Percentiles rank a stretch among this genome's conserved stretches.
phyloP scores from a whole-genome alignment of 2,888 invertebrate species.

The Drosophila engyochracea region DNA sequence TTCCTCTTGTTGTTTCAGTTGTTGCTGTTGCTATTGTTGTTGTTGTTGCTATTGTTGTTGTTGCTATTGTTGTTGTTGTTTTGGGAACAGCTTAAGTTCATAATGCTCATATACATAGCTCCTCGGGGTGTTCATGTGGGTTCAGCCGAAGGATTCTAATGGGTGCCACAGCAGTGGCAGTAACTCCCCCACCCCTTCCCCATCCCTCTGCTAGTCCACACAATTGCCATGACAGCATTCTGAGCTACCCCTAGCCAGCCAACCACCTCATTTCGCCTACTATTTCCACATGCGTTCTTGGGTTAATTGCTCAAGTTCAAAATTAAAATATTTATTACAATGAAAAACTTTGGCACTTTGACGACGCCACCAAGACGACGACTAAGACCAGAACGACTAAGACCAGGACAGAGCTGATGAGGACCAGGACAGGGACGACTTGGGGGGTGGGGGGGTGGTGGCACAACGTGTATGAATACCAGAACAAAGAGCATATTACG shows the following conservation, averaged over 20 bases:
- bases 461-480: background rate
- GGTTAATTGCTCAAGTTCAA: constrained; percentile 80
- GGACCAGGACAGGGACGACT: background rate
- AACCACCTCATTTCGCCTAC: constrained; percentile 11
- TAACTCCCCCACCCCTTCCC: background rate
- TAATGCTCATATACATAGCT: constrained; percentile 60
- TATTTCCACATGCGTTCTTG: constrained; percentile 72
- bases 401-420: constrained; percentile 13
- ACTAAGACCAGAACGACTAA: constrained; percentile 32
- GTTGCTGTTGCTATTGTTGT: constrained; percentile 6
- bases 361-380: constrained; percentile 75
- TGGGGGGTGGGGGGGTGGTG: too few relatives aligned
- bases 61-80: constrained; percentile 20
- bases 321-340: constrained; percentile 80
- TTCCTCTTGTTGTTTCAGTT: constrained; percentile 30
- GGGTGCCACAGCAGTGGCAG: constrained; percentile 8
- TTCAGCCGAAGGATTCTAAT: constrained; percentile 15
- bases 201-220: background rate
- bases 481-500: constrained; percentile 44
- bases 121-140: constrained; percentile 18
- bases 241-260: background rate
- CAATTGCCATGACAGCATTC: constrained; percentile 56
- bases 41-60: constrained; percentile 20
- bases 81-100: constrained; percentile 69
- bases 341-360: constrained; percentile 81